Evolutionary conservation across 2,888 invertebrate species (phyloP).

Genomic region (Malachius bipustulatus): DNA sequence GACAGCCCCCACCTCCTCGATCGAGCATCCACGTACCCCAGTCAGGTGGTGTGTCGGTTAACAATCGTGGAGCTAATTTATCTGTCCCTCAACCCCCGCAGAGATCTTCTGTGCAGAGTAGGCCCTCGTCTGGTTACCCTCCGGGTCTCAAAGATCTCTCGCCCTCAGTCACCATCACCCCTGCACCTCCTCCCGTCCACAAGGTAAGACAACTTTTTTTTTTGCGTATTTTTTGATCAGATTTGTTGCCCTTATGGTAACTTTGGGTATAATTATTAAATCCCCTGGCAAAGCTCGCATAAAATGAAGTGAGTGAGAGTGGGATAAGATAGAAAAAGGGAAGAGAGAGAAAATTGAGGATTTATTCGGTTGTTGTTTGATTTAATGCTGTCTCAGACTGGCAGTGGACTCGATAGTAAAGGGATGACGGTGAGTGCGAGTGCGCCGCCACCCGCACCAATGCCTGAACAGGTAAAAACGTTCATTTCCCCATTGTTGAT

Average conservation of each 20-base stretch:
- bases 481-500: no score
- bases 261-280: no score
- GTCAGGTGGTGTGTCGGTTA: slow-evolving; percentile 41
- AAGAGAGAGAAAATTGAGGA: no score
- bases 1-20: slow-evolving; percentile 42
- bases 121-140: slow-evolving; percentile 31
- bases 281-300: no score
- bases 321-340: no score
- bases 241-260: no score
- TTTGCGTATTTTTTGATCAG: no score
- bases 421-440: slow-evolving; percentile 28
- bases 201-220: slow-evolving; percentile 28
- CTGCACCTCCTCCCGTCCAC: slow-evolving; percentile 55
- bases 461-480: slow-evolving; percentile 27
- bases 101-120: slow-evolving; percentile 25
- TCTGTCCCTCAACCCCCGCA: slow-evolving; percentile 37
- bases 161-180: slow-evolving; percentile 65
- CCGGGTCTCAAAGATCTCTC: slow-evolving; percentile 36
- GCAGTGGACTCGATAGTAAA: slow-evolving; percentile 33
- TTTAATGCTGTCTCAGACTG: no score
- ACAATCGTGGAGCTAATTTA: slow-evolving; percentile 36
- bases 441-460: slow-evolving; percentile 26
- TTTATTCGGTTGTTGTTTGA: no score
- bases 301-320: no score
- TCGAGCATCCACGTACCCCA: slow-evolving; percentile 41